Percentiles rank a stretch among this genome's conserved stretches.
Conservation (phyloP, 2,888 invertebrate genomes). For the Tanypteryx hageni region DNA sequence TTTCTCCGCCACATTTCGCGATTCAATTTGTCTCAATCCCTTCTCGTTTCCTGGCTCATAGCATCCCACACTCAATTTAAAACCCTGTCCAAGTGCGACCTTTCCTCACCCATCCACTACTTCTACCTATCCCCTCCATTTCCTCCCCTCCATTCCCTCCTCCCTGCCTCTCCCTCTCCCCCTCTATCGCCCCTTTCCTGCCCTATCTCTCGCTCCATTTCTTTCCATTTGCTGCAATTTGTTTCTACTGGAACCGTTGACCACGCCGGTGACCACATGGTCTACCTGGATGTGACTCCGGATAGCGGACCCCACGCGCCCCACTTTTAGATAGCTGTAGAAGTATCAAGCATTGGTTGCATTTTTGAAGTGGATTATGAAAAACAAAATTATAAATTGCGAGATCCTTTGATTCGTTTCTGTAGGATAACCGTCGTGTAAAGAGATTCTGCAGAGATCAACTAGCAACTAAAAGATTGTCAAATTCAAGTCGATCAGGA, state of each 20-base stretch:
- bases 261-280: not conserved
- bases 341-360: too few species aligned
- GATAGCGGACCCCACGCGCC: not conserved
- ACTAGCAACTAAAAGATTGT: too few species aligned
- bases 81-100: not conserved
- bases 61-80: conserved; percentile 29
- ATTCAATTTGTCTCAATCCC: conserved; percentile 32
- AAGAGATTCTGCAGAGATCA: too few species aligned
- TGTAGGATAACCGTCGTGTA: too few species aligned
- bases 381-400: too few species aligned
- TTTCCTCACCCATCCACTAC: not conserved
- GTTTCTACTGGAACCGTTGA: not conserved
- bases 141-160: too few species aligned
- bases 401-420: too few species aligned
- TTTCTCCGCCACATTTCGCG: not conserved
- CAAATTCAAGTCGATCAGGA: too few species aligned
- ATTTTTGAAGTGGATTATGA: too few species aligned
- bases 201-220: not conserved
- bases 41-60: conserved; percentile 11
- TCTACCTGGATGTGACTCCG: not conserved
- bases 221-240: conserved; percentile 32
- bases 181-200: not conserved
- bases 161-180: too few species aligned
- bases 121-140: too few species aligned
- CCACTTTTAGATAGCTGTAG: not conserved